Percentiles rank a stretch among this genome's conserved stretches.
phyloP scores from a whole-genome alignment of 1,140 invertebrate species.

The Himalopsyche phryganea region DNA sequence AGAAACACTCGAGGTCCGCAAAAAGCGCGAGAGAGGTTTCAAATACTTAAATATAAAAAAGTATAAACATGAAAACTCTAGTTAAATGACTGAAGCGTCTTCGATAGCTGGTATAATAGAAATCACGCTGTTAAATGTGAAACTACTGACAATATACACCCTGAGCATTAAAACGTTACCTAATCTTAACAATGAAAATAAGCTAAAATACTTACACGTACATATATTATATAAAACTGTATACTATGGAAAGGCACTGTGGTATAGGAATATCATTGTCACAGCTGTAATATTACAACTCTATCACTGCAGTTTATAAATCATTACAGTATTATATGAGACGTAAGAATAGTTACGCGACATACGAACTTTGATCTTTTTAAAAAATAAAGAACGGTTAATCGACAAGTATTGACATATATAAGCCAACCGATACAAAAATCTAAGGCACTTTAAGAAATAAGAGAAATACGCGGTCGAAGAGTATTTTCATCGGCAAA shows the following conservation, averaged over 20 bases:
- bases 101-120: neutral
- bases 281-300: slow-evolving; percentile 14
- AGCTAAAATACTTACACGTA: slow-evolving; percentile 3
- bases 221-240: slow-evolving; percentile 15
- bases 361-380: too few relatives aligned
- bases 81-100: too few relatives aligned
- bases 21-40: neutral
- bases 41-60: slow-evolving; percentile 2
- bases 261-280: slow-evolving; percentile 33
- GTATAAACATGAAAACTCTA: neutral
- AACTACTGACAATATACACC: neutral
- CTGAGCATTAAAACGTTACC: slow-evolving; percentile 16
- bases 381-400: too few relatives aligned
- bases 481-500: too few relatives aligned
- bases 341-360: too few relatives aligned
- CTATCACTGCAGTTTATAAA: slow-evolving; percentile 1
- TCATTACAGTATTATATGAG: too few relatives aligned
- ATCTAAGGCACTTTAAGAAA: too few relatives aligned
- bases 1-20: slow-evolving; percentile 2
- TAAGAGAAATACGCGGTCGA: too few relatives aligned
- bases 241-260: slow-evolving; percentile 34
- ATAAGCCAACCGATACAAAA: too few relatives aligned
- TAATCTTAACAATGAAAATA: neutral
- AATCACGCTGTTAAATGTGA: neutral
- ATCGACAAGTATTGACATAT: too few relatives aligned